Evolutionary conservation across 1,140 invertebrate genomes (phyloP), one percentile per base, ranked within the genome.

Genomic region (Drosophila tristis): DNA sequence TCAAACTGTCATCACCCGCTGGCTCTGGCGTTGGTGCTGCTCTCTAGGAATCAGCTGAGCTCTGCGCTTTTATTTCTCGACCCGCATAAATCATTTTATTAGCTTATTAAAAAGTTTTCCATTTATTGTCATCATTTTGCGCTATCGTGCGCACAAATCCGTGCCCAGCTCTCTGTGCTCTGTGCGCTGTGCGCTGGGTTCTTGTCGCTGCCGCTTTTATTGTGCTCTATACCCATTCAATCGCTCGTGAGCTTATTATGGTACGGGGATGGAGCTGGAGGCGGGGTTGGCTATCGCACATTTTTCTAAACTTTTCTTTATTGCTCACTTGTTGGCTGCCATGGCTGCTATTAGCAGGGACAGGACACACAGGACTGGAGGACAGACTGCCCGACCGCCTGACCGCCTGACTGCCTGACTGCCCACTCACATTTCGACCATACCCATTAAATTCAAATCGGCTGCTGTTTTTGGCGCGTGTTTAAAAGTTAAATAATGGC

Each of bases 61-160:
- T 43, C 26, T 50, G 45, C 54, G 58, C 59, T 45, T 70, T 74
- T 65, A 60, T 20, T 66, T 50, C 50, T 81, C 72, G 65, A 79
- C 80, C 75, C 61, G 74, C 64, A 91, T 91, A 91, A 91, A 91
- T 91, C 90, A 91, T 87, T 91, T 90, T 91, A 91, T 84, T 86
- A 84, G 85, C 85, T 90, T 91, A 91, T 87, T 90, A 91, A 91
- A 91, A 91, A 91, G 79, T 91, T 91, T 91, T 91, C 79, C 90
- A 91, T 91, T 91, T 90, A 91, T 91, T 91, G 90, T 91, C 90
- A 89, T 91, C 81, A 89, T 91, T 91, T 89, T 89, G 84, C 84
- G 85, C 80, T 89, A 89, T 89, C 84, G 85, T 80, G 85, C 84
- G 85, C 84, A 89, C 85, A 89, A 90, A 89, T 84, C 85, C 80